phyloP scores from a whole-genome alignment of 2,888 invertebrate species.

The Lacanobia oleracea region DNA sequence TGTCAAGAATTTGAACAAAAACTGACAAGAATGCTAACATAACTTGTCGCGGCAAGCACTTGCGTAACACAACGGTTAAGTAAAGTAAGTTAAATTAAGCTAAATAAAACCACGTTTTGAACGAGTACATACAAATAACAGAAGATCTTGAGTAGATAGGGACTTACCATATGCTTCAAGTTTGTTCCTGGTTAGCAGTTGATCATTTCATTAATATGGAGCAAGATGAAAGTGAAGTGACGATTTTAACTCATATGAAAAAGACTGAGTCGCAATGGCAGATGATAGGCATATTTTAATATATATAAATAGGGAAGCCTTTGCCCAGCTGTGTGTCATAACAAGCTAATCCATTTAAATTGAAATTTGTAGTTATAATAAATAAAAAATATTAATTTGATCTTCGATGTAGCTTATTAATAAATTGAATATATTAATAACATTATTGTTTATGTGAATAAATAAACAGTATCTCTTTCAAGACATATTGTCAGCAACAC shows the following conservation, averaged over 20 bases:
- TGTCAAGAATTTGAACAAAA: constrained; percentile 61
- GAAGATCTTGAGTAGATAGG: neutral
- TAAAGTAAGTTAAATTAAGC: too few relatives aligned
- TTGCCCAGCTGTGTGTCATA: neutral
- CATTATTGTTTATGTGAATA: constrained; percentile 7
- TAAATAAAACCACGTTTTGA: neutral
- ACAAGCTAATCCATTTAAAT: neutral
- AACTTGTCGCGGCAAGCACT: constrained; percentile 33
- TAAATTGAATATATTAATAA: neutral
- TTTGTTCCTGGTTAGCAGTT: neutral
- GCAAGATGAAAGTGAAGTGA: neutral
- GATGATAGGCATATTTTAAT: too few relatives aligned
- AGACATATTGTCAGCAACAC: neutral
- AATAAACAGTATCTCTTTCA: neutral
- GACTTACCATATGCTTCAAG: neutral
- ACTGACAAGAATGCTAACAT: constrained; percentile 33
- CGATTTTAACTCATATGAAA: too few relatives aligned
- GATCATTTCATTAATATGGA: neutral
- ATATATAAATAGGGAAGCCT: neutral
- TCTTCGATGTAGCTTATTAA: neutral
- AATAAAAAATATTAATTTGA: neutral
- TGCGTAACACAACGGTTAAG: constrained; percentile 42
- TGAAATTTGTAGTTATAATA: neutral
- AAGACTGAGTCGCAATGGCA: too few relatives aligned
- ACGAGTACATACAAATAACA: neutral